A percentile compares a stretch with the other conserved stretches of the same genome.
These are phyloP conservation scores for Hormiphora californensis DNA, from an alignment of 37 sponge, comb jelly and placozoan species.

Conservation along the genomic window DNA sequence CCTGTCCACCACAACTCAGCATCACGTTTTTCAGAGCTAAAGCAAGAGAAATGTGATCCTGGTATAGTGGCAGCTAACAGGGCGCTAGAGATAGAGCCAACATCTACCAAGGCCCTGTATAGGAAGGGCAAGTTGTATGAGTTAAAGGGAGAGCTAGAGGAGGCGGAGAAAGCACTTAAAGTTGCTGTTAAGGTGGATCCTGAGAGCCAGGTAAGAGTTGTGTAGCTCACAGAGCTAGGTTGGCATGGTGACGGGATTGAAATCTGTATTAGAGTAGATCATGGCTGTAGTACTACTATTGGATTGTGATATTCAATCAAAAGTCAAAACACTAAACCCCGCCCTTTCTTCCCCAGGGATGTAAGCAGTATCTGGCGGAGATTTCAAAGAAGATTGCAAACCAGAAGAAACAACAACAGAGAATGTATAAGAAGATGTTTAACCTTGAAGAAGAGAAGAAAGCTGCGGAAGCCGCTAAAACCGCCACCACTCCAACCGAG, in stretches of 20 bases:
- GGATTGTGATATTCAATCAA: no score
- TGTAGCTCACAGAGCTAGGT: background rate
- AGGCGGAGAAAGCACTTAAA: constrained; percentile 43
- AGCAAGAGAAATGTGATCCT: background rate
- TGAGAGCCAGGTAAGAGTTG: background rate
- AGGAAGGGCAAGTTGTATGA: constrained; percentile 10
- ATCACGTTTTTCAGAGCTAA: constrained; percentile 11
- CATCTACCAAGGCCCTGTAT: constrained; percentile 19
- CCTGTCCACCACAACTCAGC: no score
- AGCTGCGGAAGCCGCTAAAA: background rate
- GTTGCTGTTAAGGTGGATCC: background rate
- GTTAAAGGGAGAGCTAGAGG: constrained; percentile 35
- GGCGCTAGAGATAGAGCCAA: constrained; percentile 11
- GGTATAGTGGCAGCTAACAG: constrained; percentile 26
- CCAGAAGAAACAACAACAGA: constrained; percentile 47
- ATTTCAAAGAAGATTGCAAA: constrained; percentile 6
- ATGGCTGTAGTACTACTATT: no score
- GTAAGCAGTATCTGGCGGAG: constrained; percentile 29
- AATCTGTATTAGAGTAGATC: background rate
- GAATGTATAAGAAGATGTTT: constrained; percentile 37
- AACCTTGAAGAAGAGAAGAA: constrained; percentile 27
- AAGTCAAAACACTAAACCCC: no score
- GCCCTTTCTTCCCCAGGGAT: constrained; percentile 20
- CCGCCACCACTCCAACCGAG: background rate
- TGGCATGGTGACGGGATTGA: background rate